Conservation (phyloP, 2,113 vertebrate genomes). For the Geococcyx californianus region DNA sequence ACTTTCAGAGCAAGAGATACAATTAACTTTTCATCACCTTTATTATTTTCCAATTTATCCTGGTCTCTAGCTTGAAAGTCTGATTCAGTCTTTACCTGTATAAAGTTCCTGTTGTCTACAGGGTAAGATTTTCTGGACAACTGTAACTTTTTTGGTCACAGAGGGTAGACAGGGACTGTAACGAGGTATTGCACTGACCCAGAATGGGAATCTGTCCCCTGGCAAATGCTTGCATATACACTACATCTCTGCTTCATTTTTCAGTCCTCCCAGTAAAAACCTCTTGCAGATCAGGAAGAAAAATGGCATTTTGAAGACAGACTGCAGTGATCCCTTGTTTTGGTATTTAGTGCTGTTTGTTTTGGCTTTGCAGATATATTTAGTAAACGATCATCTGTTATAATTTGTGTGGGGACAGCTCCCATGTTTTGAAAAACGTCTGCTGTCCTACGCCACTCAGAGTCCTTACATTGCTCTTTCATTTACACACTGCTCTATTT, state of each 20-base stretch:
- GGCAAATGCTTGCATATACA: not conserved
- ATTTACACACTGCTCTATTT: conserved; percentile 13
- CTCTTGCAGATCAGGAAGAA: not conserved
- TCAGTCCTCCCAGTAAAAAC: not conserved
- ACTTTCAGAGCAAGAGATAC: not conserved
- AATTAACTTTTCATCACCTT: conserved; percentile 36
- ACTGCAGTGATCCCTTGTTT: conserved; percentile 15
- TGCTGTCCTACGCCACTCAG: not conserved
- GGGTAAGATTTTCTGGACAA: not conserved
- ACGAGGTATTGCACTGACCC: not conserved
- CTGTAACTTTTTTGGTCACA: not conserved
- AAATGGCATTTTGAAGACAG: not conserved
- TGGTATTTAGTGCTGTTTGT: conserved; percentile 2
- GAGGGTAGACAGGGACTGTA: not conserved
- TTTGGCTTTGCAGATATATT: conserved; percentile 30
- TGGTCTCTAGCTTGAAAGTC: not conserved
- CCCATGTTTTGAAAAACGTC: not conserved
- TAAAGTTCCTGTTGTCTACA: not conserved
- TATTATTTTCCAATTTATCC: not conserved
- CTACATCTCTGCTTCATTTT: not conserved
- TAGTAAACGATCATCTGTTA: conserved; percentile 48
- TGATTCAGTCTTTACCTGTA: not conserved
- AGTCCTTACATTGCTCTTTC: conserved; percentile 24
- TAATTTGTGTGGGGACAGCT: not conserved
- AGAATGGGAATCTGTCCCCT: not conserved